Evolutionary conservation across 2,113 vertebrate genomes (phyloP).

Genomic region (Apus apus): DNA sequence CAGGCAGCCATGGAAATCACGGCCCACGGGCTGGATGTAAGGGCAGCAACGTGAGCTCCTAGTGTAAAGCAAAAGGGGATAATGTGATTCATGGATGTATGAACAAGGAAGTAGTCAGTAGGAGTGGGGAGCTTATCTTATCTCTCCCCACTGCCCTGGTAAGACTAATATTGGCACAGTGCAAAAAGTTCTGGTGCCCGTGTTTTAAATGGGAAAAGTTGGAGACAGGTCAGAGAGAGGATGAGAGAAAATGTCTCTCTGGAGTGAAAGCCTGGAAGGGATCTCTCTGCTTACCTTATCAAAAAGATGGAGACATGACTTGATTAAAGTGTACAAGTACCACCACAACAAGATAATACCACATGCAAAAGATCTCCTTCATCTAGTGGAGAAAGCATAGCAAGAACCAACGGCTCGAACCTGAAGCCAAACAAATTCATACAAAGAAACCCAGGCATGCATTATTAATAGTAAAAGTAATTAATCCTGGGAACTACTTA

Average conservation of each 20-base stretch:
- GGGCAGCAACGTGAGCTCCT: neutral
- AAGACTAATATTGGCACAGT: constrained; percentile 1
- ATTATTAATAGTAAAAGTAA: constrained; percentile 64
- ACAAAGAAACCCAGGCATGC: constrained; percentile 58
- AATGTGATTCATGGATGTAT: constrained; percentile 14
- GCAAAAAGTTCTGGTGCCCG: neutral
- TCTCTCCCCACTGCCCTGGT: neutral
- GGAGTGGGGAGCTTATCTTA: constrained; percentile 50
- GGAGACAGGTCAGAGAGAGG: constrained; percentile 49
- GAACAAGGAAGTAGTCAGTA: constrained; percentile 43
- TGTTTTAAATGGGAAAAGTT: constrained; percentile 33
- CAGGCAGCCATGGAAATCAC: neutral
- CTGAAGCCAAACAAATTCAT: constrained; percentile 46
- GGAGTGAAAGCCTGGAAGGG: constrained; percentile 43
- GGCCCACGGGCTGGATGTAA: neutral
- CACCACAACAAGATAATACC: constrained; percentile 43
- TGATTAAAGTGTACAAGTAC: constrained; percentile 35
- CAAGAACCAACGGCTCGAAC: constrained; percentile 46
- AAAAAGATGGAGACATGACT: constrained; percentile 44
- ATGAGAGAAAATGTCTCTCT: constrained; percentile 46
- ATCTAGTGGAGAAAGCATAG: constrained; percentile 32
- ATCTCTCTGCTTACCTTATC: constrained; percentile 46
- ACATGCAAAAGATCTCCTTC: constrained; percentile 55
- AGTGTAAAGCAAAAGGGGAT: neutral
- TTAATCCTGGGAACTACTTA: constrained; percentile 67